A percentile compares a stretch with the other conserved stretches of the same genome.
Evolutionary conservation across 2,888 invertebrate genomes (phyloP).

Genomic region (Sthenelais limicola): DNA sequence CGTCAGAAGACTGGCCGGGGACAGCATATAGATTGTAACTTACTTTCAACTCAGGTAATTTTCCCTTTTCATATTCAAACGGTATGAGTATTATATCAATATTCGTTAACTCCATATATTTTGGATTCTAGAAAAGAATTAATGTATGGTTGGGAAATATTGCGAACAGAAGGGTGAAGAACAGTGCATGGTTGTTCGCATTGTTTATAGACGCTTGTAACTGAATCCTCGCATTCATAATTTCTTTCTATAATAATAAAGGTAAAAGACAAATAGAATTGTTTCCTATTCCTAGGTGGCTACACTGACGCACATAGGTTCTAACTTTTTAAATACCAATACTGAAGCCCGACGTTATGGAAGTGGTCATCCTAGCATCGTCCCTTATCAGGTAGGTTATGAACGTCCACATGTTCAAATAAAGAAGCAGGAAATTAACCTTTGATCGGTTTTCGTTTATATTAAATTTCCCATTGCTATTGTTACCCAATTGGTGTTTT

Average conservation of each 20-base stretch:
- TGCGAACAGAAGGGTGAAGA: no score
- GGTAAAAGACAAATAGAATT: not conserved
- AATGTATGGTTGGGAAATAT: no score
- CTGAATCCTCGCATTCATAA: no score
- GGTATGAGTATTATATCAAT: not conserved
- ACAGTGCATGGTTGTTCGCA: no score
- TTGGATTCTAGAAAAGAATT: no score
- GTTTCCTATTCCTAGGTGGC: constrained; percentile 75
- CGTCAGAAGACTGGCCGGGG: constrained; percentile 84
- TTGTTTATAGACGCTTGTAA: no score
- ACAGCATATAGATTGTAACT: constrained; percentile 93
- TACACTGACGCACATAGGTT: constrained; percentile 88
- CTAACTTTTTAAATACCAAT: constrained; percentile 90
- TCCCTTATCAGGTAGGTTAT: constrained; percentile 85
- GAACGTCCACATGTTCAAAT: no score
- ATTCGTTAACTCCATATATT: no score
- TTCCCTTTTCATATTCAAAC: not conserved
- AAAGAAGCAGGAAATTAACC: no score
- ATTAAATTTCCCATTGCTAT: no score
- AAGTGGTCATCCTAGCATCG: constrained; percentile 94
- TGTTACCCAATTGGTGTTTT: no score
- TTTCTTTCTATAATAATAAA: not conserved
- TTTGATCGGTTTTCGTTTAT: no score
- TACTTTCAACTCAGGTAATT: constrained; percentile 89
- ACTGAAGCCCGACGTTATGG: constrained; percentile 86